These are phyloP conservation scores for Agonopterix subpropinquella DNA, from an alignment of 2,888 invertebrate species.

Conservation along the genomic window DNA sequence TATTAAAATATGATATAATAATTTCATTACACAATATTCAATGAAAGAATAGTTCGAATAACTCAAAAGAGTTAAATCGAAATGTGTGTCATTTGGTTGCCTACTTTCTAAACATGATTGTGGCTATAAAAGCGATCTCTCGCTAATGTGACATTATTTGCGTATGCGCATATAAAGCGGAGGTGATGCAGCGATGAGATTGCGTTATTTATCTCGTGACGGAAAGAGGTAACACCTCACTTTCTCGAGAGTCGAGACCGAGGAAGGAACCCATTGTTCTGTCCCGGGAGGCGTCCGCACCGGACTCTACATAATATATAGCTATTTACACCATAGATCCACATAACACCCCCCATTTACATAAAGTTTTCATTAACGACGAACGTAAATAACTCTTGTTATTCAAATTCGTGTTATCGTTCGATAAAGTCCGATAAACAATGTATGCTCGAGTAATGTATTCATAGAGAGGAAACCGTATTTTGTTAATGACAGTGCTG, in stretches of 20 bases:
- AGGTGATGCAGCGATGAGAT: slow-evolving; percentile 29
- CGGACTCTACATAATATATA: slow-evolving; percentile 23
- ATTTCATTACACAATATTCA: slow-evolving; percentile 1
- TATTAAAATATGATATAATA: slow-evolving; percentile 1
- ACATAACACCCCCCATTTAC: slow-evolving; percentile 33
- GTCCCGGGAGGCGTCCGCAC: slow-evolving; percentile 32
- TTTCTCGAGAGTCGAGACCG: slow-evolving; percentile 28
- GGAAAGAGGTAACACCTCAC: slow-evolving; percentile 31
- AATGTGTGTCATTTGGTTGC: slow-evolving; percentile 3
- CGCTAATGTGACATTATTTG: slow-evolving; percentile 15
- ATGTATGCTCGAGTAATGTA: slow-evolving; percentile 25
- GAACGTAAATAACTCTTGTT: slow-evolving; percentile 23
- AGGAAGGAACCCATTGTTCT: slow-evolving; percentile 50
- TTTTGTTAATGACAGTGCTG: slow-evolving; percentile 47
- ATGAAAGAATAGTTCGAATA: background rate
- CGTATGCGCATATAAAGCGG: slow-evolving; percentile 42
- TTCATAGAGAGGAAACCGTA: slow-evolving; percentile 30
- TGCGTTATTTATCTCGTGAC: slow-evolving; percentile 41
- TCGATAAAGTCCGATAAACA: slow-evolving; percentile 27
- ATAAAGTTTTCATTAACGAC: slow-evolving; percentile 41
- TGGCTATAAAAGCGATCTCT: slow-evolving; percentile 7
- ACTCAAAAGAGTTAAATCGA: background rate
- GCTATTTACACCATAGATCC: slow-evolving; percentile 16
- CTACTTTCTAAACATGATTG: slow-evolving; percentile 14
- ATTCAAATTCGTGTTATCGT: slow-evolving; percentile 30